These are phyloP conservation scores for Xanthorhoe designata DNA, from an alignment of 2,888 invertebrate genomes.

Conservation along the genomic window DNA sequence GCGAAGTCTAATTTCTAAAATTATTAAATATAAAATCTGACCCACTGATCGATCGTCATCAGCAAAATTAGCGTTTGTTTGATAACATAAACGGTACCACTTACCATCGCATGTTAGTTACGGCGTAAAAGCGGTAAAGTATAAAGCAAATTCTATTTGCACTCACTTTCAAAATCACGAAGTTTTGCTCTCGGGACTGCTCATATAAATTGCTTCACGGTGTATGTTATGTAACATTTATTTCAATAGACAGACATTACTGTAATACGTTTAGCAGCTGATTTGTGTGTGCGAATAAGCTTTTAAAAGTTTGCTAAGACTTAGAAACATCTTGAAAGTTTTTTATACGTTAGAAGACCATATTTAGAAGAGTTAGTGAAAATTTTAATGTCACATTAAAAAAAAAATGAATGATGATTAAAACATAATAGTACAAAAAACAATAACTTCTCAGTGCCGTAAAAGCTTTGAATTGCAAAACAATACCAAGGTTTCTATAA, in stretches of 20 bases:
- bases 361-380: too few relatives aligned
- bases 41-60: constrained; percentile 17
- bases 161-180: constrained; percentile 79
- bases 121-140: constrained; percentile 47
- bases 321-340: background rate
- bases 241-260: constrained; percentile 36
- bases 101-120: constrained; percentile 42
- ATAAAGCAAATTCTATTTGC: constrained; percentile 53
- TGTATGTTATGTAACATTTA: constrained; percentile 47
- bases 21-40: constrained; percentile 2
- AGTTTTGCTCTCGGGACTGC: constrained; percentile 74
- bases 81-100: constrained; percentile 37
- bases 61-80: constrained; percentile 23
- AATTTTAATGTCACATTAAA: background rate
- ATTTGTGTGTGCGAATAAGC: constrained; percentile 17
- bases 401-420: background rate
- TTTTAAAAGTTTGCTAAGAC: background rate
- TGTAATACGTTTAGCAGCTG: constrained; percentile 28
- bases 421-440: background rate
- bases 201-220: constrained; percentile 49
- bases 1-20: background rate
- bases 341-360: too few relatives aligned
- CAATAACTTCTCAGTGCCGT: background rate
- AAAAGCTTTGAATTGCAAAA: constrained; percentile 20
- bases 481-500: constrained; percentile 22